Conservation (phyloP, 1,140 invertebrate species). For the Leptinotarsa defecta region DNA sequence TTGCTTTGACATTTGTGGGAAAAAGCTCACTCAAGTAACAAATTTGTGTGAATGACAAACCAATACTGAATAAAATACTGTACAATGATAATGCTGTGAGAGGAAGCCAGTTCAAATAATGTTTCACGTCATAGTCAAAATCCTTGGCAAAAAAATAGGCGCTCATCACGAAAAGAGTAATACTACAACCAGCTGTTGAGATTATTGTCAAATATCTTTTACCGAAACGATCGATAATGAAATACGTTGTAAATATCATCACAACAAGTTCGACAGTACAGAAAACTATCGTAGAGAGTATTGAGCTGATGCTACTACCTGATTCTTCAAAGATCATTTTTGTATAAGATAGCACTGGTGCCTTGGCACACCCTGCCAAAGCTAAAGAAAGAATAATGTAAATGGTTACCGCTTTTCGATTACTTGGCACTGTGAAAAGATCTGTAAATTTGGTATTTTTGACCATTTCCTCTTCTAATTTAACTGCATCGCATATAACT, state of each 20-base stretch:
- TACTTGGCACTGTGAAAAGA: constrained; percentile 19
- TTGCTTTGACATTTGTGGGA: constrained; percentile 19
- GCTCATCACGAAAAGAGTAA: neutral
- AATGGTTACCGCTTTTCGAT: constrained; percentile 1
- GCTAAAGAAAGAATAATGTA: constrained; percentile 66
- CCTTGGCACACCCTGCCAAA: constrained; percentile 78
- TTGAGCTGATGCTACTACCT: constrained; percentile 4
- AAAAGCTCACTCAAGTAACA: constrained; percentile 18
- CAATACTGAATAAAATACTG: constrained; percentile 11
- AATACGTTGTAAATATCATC: constrained; percentile 14
- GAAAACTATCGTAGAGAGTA: constrained; percentile 14
- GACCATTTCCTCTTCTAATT: constrained; percentile 9
- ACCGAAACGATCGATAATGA: constrained; percentile 10
- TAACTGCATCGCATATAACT: constrained; percentile 62
- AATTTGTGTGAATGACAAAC: neutral
- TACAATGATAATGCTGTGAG: neutral
- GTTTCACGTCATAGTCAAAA: constrained; percentile 40
- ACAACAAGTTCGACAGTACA: constrained; percentile 10
- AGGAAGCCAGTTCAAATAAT: constrained; percentile 32
- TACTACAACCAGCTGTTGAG: neutral
- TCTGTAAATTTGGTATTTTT: constrained; percentile 7
- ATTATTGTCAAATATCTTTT: constrained; percentile 15
- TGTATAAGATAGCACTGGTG: constrained; percentile 63
- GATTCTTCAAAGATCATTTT: constrained; percentile 20
- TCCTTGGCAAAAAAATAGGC: constrained; percentile 31